Conservation (phyloP, 2,888 invertebrate species). For the Oscheius sp. region DNA sequence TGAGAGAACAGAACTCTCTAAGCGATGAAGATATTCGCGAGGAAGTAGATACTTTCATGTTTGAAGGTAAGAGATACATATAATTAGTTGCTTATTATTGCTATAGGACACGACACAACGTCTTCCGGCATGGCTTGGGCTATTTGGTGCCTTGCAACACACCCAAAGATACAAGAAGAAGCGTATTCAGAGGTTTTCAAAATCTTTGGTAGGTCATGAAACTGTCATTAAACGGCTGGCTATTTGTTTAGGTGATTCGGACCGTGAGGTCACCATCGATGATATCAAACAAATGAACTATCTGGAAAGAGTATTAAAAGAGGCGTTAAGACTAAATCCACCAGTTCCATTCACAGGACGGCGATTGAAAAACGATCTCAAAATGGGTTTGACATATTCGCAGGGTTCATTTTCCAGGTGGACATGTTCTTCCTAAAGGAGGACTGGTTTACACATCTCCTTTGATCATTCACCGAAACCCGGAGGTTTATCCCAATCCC, state of each 20-base stretch:
- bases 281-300: constrained; percentile 63
- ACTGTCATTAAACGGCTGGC: background rate
- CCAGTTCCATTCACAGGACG: constrained; percentile 53
- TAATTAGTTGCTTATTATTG: too few species aligned
- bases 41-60: constrained; percentile 73
- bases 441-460: constrained; percentile 37
- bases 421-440: constrained; percentile 35
- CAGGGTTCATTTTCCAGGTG: constrained; percentile 34
- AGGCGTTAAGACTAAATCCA: constrained; percentile 50
- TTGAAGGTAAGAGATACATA: constrained; percentile 64
- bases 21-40: constrained; percentile 71
- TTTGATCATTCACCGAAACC: constrained; percentile 34
- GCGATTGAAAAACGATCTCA: constrained; percentile 42
- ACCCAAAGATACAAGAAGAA: constrained; percentile 70
- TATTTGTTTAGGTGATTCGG: constrained; percentile 31
- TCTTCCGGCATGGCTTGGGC: constrained; percentile 72
- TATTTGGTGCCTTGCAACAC: constrained; percentile 70
- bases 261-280: constrained; percentile 67
- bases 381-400: constrained; percentile 40
- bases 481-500: constrained; percentile 61
- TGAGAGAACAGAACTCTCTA: constrained; percentile 70
- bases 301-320: constrained; percentile 68
- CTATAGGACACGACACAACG: constrained; percentile 72
- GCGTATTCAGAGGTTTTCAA: constrained; percentile 42
- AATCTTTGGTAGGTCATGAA: constrained; percentile 22